Percentiles rank a stretch among this genome's conserved stretches.
Evolutionary conservation across 2,888 invertebrate genomes (phyloP).

Genomic region (Xestia c-nigrum): DNA sequence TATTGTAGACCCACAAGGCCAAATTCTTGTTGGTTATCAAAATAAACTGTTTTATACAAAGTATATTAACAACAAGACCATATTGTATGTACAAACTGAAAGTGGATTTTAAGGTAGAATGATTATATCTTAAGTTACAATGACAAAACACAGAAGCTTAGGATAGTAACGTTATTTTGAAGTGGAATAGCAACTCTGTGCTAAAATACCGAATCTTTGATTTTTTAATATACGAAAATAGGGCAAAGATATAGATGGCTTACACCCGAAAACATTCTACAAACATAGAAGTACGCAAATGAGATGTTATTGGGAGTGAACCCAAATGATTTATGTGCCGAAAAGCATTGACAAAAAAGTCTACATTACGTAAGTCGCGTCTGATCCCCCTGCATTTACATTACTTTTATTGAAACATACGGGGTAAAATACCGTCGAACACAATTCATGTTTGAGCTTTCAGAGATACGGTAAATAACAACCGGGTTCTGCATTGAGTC

Average conservation of each 20-base stretch:
- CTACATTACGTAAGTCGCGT: slow-evolving; percentile 28
- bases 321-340: slow-evolving; percentile 57
- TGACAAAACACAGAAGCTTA: neutral
- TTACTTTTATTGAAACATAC: slow-evolving; percentile 47
- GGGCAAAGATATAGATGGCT: neutral
- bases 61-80: neutral
- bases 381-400: slow-evolving; percentile 58
- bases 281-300: slow-evolving; percentile 37
- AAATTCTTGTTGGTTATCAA: neutral
- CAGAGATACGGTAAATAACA: too few species aligned
- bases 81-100: neutral
- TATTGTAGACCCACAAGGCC: neutral
- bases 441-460: too few species aligned
- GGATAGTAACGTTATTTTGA: neutral
- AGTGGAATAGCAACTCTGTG: neutral
- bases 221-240: neutral
- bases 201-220: neutral
- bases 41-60: neutral
- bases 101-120: neutral
- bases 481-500: too few species aligned
- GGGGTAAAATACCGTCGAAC: neutral
- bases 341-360: slow-evolving; percentile 54
- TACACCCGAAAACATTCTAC: neutral
- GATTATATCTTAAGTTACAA: neutral
- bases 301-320: slow-evolving; percentile 41